Base-by-base conservation (phyloP, 2,888 invertebrate species). In the Podotricha telesiphe region DNA sequence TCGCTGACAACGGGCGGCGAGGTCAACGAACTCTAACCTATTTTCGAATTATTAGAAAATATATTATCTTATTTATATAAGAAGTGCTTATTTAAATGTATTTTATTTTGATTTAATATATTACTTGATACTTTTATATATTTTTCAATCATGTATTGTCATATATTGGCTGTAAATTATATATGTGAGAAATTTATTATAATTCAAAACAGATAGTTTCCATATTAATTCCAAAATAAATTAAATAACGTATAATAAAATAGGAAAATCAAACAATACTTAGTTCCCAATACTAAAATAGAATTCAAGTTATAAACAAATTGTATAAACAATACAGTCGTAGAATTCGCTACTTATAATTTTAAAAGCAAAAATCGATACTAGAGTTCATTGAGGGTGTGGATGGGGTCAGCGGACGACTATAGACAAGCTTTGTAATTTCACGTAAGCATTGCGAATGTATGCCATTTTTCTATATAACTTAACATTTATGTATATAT, bases 21-120 rank as follows among this genome's bases (percentile, higher is more conserved):
- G 81, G 80, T 80, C 80, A 72, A 69, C 73, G 82, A 80, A 78
- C 80, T 72, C 58, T 78, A 63, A 68, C 70, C 68, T 58, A 68
- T 65, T 70, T 72, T 45, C 10, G 28, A 51, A 22, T 19, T 34
- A 47, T 48, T 58, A 66, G 65, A 68, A 58, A 66, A 71, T 11
- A 28, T 13, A 17, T 47, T 28, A 11, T 56, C 17, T 56, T 51
- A 42, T n/a, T 6, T 45, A 59, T 22, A 37, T 37, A 37, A 10
- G 8, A 10, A 37, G 3, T 1, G 8, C 7, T 37, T 37, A 37
- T 37, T 4, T 37, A 8, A 37, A 8, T 37, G 10, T 37, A 8
- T 37, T 37, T 37, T 8, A 37, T 37, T 28, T 28, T 28, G 6
- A 28, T 8, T 37, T 37, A 37, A 37, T 37, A 37, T 1, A 37